Percentiles rank a stretch among this genome's conserved stretches.
phyloP scores from a whole-genome alignment of 2,797 vertebrate genomes.

The Coendou prehensilis region DNA sequence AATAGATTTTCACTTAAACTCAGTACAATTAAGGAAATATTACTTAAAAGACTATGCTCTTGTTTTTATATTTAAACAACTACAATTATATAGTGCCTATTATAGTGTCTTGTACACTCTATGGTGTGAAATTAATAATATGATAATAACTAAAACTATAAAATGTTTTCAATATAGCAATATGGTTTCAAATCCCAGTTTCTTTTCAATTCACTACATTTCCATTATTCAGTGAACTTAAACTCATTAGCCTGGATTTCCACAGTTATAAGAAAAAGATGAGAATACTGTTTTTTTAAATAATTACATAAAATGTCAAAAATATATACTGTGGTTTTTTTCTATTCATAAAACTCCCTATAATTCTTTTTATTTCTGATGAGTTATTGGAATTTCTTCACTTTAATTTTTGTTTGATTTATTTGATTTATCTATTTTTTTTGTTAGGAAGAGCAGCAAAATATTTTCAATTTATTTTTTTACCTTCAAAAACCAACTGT shows the following conservation, averaged over 20 bases:
- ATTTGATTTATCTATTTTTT: not conserved
- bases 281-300: not conserved
- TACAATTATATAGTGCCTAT: not conserved
- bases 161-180: not conserved
- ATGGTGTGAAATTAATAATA: not conserved
- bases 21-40: not conserved
- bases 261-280: not conserved
- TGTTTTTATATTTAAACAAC: not conserved
- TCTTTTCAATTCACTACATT: not conserved
- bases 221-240: not conserved
- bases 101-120: not conserved
- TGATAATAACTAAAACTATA: not conserved
- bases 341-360: not conserved
- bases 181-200: not conserved
- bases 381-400: not conserved
- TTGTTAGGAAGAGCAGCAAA: no score
- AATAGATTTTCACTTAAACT: conserved; percentile 3
- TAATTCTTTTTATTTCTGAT: not conserved
- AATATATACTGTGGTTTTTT: not conserved
- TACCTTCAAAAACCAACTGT: not conserved
- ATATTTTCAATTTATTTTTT: not conserved
- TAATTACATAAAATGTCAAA: not conserved
- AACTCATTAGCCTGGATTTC: not conserved
- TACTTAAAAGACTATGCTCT: not conserved
- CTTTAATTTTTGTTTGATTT: not conserved